Conservation (phyloP, 2,113 vertebrate species). For the Capra hircus region DNA sequence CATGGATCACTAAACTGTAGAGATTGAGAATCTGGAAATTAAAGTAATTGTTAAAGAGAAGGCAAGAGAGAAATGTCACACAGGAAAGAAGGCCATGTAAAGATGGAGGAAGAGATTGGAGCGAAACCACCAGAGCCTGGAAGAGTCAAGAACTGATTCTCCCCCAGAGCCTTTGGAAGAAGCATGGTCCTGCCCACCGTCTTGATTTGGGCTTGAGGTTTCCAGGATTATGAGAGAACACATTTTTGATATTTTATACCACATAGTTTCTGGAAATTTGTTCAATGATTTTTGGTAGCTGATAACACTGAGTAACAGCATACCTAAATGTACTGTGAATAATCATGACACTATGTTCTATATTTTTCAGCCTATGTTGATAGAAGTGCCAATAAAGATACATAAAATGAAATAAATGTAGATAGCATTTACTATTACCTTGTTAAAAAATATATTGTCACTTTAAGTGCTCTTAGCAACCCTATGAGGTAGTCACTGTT, state of each 20-base stretch:
- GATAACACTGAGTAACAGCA: not conserved
- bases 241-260: not conserved
- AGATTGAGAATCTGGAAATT: slow-evolving; percentile 18
- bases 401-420: not conserved
- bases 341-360: not conserved
- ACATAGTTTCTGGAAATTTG: not conserved
- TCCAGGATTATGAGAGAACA: not conserved
- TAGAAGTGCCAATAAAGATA: not conserved
- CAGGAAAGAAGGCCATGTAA: not conserved
- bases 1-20: not conserved
- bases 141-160: not conserved
- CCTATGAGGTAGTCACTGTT: not conserved
- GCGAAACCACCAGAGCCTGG: not conserved
- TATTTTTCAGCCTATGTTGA: not conserved
- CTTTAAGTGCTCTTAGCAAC: not conserved
- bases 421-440: not conserved
- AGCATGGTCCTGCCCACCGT: not conserved
- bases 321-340: not conserved
- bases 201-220: not conserved
- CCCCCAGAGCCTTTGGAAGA: not conserved
- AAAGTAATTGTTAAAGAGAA: slow-evolving; percentile 4
- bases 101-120: not conserved
- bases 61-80: not conserved
- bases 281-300: not conserved
- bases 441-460: not conserved